Base-by-base conservation (phyloP, 2,113 vertebrate genomes). In the Oostethus manadensis region DNA sequence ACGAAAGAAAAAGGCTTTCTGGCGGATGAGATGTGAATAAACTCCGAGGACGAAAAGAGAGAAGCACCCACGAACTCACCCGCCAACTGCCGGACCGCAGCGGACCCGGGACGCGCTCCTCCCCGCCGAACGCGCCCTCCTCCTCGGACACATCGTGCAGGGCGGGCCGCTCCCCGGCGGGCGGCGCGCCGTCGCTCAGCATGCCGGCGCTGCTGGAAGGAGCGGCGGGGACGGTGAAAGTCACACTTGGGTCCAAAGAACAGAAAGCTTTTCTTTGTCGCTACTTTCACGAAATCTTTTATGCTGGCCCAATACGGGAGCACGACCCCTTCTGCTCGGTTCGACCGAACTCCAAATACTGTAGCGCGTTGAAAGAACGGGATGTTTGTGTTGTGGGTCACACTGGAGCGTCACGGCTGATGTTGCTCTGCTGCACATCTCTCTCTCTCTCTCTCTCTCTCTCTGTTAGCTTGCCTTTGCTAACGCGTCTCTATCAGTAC, bases 141-240 rank as follows among this genome's bases (percentile, higher is more conserved):
- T 84, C 76, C 59, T 84, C 82, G 58, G 77, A 65, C 45, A 80
- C 76, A 60, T 78, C 79, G 0, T 81, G 72, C 66, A 85, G 60
- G 23, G 15, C 71, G 1, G 72, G 76, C 66, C 76, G 71, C 66
- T 76, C 78, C 60, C 40, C 47, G 0, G 16, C 47, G 51, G 74
- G 65, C 58, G 66, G 3, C 20, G 18, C 51, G 15, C 58, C 57
- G 54, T 60, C 70, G 55, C 46, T 74, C 69, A 69, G 76, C 81
- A 79, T 80, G 62, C 51, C 76, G 13, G 57, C 64, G 56, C 35
- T 13, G 33, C 40, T 20, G 45, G 13, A 42, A 17, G 29, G 7
- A 33, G 5, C 2, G 29, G 8, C 22, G 11, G 33, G 15, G 53
- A 55, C 53, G 10, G 10, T 26, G 49, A 17, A 8, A 26, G 16